Conservation (phyloP, 2,888 invertebrate genomes). For the Tricholauxania praeusta region DNA sequence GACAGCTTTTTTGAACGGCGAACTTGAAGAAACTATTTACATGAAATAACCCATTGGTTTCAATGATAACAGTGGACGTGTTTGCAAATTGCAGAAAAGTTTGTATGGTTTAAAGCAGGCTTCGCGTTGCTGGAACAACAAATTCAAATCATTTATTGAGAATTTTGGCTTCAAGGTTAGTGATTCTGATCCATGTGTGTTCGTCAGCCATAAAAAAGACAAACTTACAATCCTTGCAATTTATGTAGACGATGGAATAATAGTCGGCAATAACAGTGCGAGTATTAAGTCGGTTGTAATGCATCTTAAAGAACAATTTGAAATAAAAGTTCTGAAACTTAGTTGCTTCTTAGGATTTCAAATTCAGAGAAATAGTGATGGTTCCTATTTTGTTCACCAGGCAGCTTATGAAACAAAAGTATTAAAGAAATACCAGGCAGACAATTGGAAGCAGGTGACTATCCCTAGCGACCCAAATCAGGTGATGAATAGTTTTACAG, state of each 20-base stretch:
- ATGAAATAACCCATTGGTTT: constrained; percentile 46
- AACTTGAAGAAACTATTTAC: constrained; percentile 43
- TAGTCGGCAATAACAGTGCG: no score
- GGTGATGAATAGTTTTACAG: constrained; percentile 21
- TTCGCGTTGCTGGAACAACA: constrained; percentile 29
- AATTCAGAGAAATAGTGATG: constrained; percentile 32
- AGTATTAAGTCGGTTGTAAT: no score
- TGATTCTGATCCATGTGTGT: no score
- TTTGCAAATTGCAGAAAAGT: no score
- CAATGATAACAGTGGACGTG: constrained; percentile 23
- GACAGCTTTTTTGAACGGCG: constrained; percentile 25
- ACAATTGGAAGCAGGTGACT: constrained; percentile 38
- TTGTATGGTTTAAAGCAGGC: constrained; percentile 36
- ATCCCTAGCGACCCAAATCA: no score
- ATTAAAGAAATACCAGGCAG: constrained; percentile 44
- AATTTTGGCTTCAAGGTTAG: no score
- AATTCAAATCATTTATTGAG: constrained; percentile 15
- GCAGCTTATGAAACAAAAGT: constrained; percentile 39
- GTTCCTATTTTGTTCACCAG: constrained; percentile 42
- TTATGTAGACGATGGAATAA: constrained; percentile 17
- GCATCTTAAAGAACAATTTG: constrained; percentile 28
- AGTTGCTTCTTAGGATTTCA: constrained; percentile 31
- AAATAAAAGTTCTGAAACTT: constrained; percentile 7
- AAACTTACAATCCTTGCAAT: constrained; percentile 11
- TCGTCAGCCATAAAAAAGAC: background rate